Conservation (phyloP, 1,140 invertebrate genomes). For the Drosophila kurseongensis region DNA sequence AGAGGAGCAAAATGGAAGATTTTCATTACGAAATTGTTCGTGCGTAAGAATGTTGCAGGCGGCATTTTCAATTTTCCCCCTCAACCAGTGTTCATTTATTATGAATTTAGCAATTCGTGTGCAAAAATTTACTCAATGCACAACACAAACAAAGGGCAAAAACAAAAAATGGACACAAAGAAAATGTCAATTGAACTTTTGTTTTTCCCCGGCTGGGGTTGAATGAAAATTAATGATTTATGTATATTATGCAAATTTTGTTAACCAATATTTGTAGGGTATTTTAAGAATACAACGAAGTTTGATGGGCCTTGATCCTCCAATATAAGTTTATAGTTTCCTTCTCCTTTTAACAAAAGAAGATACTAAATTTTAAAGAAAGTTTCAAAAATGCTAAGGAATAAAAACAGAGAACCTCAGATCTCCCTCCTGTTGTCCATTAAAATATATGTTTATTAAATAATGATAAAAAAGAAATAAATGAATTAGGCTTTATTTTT, state of each 20-base stretch:
- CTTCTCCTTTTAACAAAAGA: too few relatives aligned
- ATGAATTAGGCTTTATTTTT: too few relatives aligned
- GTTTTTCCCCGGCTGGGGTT: background rate
- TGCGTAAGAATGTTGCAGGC: slow-evolving; percentile 78
- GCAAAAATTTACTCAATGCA: slow-evolving; percentile 59
- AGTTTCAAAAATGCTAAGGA: too few relatives aligned
- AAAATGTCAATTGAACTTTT: slow-evolving; percentile 73
- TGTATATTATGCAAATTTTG: slow-evolving; percentile 37
- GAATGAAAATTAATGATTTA: slow-evolving; percentile 59
- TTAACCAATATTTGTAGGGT: slow-evolving; percentile 12
- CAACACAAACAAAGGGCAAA: slow-evolving; percentile 7
- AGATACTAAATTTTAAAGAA: too few relatives aligned
- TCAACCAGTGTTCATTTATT: slow-evolving; percentile 70
- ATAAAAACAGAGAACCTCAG: too few relatives aligned
- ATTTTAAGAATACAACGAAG: background rate
- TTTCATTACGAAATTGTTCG: slow-evolving; percentile 80
- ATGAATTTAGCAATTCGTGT: slow-evolving; percentile 81
- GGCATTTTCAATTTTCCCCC: slow-evolving; percentile 76
- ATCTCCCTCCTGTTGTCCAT: too few relatives aligned
- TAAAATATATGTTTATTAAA: too few relatives aligned
- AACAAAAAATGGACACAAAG: slow-evolving; percentile 46
- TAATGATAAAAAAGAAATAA: background rate
- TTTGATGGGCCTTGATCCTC: too few relatives aligned
- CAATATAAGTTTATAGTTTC: too few relatives aligned
- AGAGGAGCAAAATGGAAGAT: slow-evolving; percentile 31